phyloP scores from a whole-genome alignment of 2,888 invertebrate genomes.

The Nomada lathburiana region DNA sequence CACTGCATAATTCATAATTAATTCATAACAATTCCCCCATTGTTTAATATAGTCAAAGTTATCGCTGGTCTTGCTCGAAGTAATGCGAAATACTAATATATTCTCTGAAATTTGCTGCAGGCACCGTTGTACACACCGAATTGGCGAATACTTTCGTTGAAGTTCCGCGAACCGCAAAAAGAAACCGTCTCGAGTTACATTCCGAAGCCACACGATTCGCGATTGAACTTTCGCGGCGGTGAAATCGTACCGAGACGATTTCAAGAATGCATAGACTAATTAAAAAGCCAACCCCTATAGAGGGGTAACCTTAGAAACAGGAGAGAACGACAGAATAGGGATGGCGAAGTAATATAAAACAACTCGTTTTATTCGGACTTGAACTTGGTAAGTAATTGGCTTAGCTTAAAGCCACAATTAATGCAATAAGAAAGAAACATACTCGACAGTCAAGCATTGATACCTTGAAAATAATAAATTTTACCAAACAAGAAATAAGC shows the following conservation, averaged over 20 bases:
- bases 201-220: slow-evolving; percentile 40
- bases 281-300: slow-evolving; percentile 63
- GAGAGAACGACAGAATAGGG: slow-evolving; percentile 33
- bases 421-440: too few relatives aligned
- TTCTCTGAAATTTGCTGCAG: neutral
- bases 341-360: neutral
- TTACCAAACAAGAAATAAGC: too few relatives aligned
- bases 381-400: neutral
- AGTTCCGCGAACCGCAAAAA: slow-evolving; percentile 47
- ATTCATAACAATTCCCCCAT: too few relatives aligned
- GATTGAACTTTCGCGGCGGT: slow-evolving; percentile 67
- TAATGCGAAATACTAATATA: too few relatives aligned
- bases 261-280: slow-evolving; percentile 79
- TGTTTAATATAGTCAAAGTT: too few relatives aligned
- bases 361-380: neutral
- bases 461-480: too few relatives aligned
- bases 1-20: too few relatives aligned
- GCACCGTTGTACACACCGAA: neutral
- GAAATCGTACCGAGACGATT: slow-evolving; percentile 68
- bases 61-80: too few relatives aligned
- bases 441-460: too few relatives aligned
- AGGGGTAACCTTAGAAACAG: slow-evolving; percentile 1
- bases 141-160: slow-evolving; percentile 7
- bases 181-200: slow-evolving; percentile 52
- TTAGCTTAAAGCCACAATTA: neutral